Conservation (phyloP, 2,113 vertebrate genomes). For the Pyxicephalus adspersus region DNA sequence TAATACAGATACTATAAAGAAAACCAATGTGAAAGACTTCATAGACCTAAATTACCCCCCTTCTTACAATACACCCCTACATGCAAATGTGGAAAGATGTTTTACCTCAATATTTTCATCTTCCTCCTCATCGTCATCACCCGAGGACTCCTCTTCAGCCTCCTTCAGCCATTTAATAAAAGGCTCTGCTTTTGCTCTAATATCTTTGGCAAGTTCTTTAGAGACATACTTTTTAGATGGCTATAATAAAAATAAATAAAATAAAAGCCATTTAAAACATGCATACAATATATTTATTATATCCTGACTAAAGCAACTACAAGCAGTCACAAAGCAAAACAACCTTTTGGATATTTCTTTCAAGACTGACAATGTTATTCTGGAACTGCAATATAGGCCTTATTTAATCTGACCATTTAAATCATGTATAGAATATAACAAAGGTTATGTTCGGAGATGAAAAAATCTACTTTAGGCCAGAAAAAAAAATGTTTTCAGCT, state of each 20-base stretch:
- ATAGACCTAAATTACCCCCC: too few species aligned
- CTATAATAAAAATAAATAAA: slow-evolving; percentile 64
- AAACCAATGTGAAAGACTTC: too few species aligned
- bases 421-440: too few species aligned
- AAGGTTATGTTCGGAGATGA: too few species aligned
- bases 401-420: too few species aligned
- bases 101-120: slow-evolving; percentile 91
- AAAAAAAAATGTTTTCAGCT: too few species aligned
- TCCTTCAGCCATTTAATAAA: slow-evolving; percentile 98
- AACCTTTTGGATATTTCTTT: not conserved
- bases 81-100: not conserved
- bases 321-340: not conserved
- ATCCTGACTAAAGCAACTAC: not conserved
- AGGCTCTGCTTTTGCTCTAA: slow-evolving; percentile 92
- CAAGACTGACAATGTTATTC: too few species aligned
- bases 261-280: too few species aligned
- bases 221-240: slow-evolving; percentile 97
- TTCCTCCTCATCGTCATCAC: slow-evolving; percentile 82
- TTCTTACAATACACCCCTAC: too few species aligned
- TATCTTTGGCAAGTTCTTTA: slow-evolving; percentile 98
- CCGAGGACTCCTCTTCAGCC: slow-evolving; percentile 95
- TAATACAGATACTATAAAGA: not conserved
- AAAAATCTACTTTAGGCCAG: too few species aligned
- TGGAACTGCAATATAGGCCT: too few species aligned
- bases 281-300: too few species aligned